A percentile compares a stretch with the other conserved stretches of the same genome.
phyloP scores from a whole-genome alignment of 2,113 vertebrate genomes.

The Coreoperca whiteheadi region DNA sequence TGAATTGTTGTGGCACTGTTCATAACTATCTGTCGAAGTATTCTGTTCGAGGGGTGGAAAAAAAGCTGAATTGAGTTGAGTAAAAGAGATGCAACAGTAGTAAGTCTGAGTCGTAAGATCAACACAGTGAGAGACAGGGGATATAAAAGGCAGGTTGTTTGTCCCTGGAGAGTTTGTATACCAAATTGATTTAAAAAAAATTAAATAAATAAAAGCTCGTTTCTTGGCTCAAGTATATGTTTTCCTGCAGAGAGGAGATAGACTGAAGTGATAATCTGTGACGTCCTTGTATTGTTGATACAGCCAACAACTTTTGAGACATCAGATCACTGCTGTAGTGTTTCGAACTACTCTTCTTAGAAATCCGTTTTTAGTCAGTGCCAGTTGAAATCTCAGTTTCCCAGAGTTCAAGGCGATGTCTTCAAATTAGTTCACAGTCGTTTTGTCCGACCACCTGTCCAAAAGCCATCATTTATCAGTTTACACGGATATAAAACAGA shows the following conservation, averaged over 20 bases:
- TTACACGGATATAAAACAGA: no score
- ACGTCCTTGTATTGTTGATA: background rate
- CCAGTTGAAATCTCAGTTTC: no score
- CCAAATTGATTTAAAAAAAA: constrained; percentile 14
- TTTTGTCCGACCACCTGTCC: no score
- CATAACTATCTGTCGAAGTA: background rate
- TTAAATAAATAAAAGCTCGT: background rate
- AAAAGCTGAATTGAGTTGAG: background rate
- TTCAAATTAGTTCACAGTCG: no score
- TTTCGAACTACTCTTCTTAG: no score
- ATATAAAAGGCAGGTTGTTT: constrained; percentile 22
- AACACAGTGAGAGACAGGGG: constrained; percentile 18
- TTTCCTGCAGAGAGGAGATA: constrained; percentile 1
- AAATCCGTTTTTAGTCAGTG: no score
- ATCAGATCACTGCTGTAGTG: background rate
- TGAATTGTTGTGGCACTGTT: background rate
- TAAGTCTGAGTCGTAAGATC: constrained; percentile 32
- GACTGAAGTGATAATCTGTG: constrained; percentile 2
- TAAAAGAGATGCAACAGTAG: background rate
- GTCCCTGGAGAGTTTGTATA: constrained; percentile 13
- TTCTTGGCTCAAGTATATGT: constrained; percentile 18
- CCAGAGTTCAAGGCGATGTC: no score
- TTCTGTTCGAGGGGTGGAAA: background rate
- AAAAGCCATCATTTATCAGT: no score
- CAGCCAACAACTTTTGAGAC: background rate